Conservation (phyloP, 2,113 vertebrate species). For the Zapus hudsonius region DNA sequence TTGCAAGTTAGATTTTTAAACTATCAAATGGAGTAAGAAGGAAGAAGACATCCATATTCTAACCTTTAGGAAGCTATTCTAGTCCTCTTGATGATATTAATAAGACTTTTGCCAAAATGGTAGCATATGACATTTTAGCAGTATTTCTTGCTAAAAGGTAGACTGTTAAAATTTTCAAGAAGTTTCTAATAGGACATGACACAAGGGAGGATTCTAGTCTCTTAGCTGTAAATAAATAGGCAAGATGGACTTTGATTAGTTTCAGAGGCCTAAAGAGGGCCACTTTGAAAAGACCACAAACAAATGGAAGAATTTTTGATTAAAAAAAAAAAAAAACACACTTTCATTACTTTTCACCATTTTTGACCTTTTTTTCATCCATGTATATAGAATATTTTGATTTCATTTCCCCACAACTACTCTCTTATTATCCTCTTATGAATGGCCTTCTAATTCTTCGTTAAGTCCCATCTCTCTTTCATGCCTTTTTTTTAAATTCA, state of each 20-base stretch:
- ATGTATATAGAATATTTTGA: too few relatives aligned
- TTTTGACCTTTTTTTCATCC: too few relatives aligned
- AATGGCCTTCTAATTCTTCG: too few relatives aligned
- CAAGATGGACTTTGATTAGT: neutral
- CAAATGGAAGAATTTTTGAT: neutral
- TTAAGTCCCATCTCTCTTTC: too few relatives aligned
- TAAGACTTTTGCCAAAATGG: neutral
- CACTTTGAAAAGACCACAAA: neutral
- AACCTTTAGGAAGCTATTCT: neutral
- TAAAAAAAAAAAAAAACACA: neutral
- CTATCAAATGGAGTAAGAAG: neutral
- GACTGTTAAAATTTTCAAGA: neutral
- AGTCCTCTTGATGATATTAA: neutral
- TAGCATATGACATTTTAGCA: neutral
- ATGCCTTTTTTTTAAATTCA: too few relatives aligned
- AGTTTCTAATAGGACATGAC: neutral
- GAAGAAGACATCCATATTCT: fast-evolving
- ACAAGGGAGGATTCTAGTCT: neutral
- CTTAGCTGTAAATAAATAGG: neutral
- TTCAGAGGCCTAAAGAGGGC: neutral
- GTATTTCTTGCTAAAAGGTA: neutral
- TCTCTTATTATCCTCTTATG: too few relatives aligned
- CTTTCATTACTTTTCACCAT: too few relatives aligned
- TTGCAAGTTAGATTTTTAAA: neutral
- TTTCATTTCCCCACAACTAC: too few relatives aligned